Evolutionary conservation across 1,140 invertebrate species (phyloP).

Genomic region (Triops cancriformis): DNA sequence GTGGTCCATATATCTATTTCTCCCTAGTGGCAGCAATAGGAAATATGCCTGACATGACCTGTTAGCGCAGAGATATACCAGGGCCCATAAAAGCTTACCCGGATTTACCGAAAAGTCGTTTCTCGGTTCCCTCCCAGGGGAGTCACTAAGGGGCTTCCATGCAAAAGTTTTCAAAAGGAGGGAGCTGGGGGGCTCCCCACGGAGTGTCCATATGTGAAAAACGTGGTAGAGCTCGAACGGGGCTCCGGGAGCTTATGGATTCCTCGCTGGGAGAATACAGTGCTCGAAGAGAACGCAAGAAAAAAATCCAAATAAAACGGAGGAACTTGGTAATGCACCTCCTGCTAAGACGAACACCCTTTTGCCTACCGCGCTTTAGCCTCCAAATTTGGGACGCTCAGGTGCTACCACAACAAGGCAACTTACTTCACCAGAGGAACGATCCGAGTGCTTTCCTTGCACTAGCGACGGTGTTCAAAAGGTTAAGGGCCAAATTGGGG

Average conservation of each 20-base stretch:
- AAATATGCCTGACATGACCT: not conserved
- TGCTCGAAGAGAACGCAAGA: too few species aligned
- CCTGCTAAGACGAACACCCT: conserved; percentile 2
- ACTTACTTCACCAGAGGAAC: too few species aligned
- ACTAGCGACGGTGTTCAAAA: too few species aligned
- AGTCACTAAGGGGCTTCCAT: conserved; percentile 1
- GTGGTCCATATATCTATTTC: not conserved
- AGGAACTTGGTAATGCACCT: conserved; percentile 4
- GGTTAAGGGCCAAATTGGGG: too few species aligned
- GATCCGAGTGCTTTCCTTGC: too few species aligned
- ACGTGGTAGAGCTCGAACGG: not conserved
- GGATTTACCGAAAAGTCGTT: not conserved
- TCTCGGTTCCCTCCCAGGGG: not conserved
- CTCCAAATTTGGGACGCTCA: conserved; percentile 12
- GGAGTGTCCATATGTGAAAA: conserved; percentile 10
- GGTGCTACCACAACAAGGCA: conserved; percentile 1
- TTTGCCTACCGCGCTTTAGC: conserved; percentile 9
- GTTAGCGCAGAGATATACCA: not conserved
- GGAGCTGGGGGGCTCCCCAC: not conserved
- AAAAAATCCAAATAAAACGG: not conserved
- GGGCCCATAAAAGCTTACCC: not conserved
- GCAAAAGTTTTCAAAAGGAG: not conserved
- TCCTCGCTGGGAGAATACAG: too few species aligned
- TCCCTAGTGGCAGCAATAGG: not conserved
- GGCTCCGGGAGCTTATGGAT: not conserved